Base-by-base conservation (phyloP, 2,888 invertebrate genomes). In the Charanyca ferruginea region DNA sequence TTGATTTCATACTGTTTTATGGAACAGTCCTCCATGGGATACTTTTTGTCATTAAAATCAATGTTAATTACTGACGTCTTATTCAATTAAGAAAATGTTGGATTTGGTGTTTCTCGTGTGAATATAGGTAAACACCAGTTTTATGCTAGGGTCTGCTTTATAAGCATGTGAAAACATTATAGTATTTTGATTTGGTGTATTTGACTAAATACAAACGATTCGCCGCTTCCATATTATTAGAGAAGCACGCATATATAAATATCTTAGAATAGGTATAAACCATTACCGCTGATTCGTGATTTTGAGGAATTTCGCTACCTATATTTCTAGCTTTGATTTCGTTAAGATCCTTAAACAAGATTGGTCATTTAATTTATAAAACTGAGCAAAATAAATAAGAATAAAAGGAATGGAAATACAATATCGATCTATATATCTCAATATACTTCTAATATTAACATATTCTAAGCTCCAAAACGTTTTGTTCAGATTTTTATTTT, bases 1-100 rank as follows among this genome's bases (percentile, higher is more conserved):
- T 78, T 73, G 71, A 81, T 79, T 80, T 73, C 54, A 70, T 76
- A 80, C 77, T 78, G 80, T 73, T 65, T 80, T 63, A 71, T 63
- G 42, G 41, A 63, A 53, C 28, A 60, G 61, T 59, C 47, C 47
- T 48, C 54, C 58, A 59, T 66, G 57, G 53, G 55, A 71, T 53
- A 32, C 23, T 49, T 61, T 63, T 57, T 42, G 41, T 66, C 58
- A 55, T 71, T 71, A 74, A 65, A 70, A 62, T 54, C 35, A 35
- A 58, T 61, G 51, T 53, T 51, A 71, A 65, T 65, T 57, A 59
- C 57, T 69, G 57, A 65, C 28, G 25, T 44, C 25, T 23, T 22
- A 53, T 45, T 61, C 18, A 62, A 25, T 54, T 53, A 48, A 32
- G 22, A 45, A n/a, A 54, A 35, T 38, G 9, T 68, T 54, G 23